Base-by-base conservation (phyloP, 2,888 invertebrate species). In the Limenitis camilla region DNA sequence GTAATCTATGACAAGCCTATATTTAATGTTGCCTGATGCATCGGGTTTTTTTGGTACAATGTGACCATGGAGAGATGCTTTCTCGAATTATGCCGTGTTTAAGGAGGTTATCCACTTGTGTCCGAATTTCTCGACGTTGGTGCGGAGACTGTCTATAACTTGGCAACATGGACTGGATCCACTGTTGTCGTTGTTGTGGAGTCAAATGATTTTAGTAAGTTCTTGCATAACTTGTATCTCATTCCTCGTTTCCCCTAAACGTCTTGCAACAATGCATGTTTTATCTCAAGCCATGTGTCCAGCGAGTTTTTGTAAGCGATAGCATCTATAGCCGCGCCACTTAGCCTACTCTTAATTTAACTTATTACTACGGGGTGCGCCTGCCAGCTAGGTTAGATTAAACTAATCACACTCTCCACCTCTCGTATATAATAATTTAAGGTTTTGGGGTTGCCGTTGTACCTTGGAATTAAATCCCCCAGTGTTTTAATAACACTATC, bases 321-420 rank as follows among this genome's bases (percentile, higher is more conserved):
- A 10, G 44, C 52, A 28, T 56, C 49, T 39, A 53, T 47, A 5
- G 50, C 49, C 36, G 44, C 46, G 8, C 52, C 52, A 44, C 52
- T 56, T 27, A 56, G 44, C 31, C 46, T 56, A 42, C 42, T 49
- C 30, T 56, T 53, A n/a, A 40, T 27, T 30, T 30, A 29, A 32
- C 35, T 44, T 33, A 44, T 33, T 27, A 52, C 36, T n/a, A 49
- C 10, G 10, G 31, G 42, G 31, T 42, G 42, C 29, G 11, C 33
- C n/a, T 33, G 31, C 31, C 42, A 42, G 28, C 31, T 31, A 32
- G 31, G 11, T 7, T 44, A 32, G 6, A 32, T 32, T 44, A 44
- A 33, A 33, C 11, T 0, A 35, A 32, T 32, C n/a, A 44, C 2
- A 8, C 11, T 31, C 19, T 27, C 44, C 8, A 44, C 33, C 11